These are phyloP conservation scores for Asbolus verrucosus DNA, from an alignment of 1,140 invertebrate species.

Conservation along the genomic window DNA sequence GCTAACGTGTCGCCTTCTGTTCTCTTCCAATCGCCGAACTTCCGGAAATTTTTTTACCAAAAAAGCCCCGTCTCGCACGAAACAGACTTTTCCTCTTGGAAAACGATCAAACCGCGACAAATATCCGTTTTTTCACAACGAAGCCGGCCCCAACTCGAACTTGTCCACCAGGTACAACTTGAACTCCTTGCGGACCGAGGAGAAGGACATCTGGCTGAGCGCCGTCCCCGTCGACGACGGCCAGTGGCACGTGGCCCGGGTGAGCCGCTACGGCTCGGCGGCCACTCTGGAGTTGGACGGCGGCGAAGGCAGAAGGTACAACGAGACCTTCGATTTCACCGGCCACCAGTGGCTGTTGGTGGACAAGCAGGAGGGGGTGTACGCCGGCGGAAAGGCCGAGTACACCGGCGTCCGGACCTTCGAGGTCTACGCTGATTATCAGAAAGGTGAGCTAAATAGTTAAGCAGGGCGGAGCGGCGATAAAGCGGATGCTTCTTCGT, in stretches of 20 bases:
- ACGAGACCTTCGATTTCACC: constrained; percentile 91
- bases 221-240: constrained; percentile 94
- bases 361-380: constrained; percentile 94
- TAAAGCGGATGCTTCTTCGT: no score
- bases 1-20: no score
- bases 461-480: no score
- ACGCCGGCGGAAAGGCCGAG: constrained; percentile 94
- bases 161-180: constrained; percentile 80
- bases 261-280: constrained; percentile 90
- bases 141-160: no score
- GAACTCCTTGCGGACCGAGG: constrained; percentile 89
- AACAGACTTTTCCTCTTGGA: no score
- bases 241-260: constrained; percentile 95
- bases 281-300: constrained; percentile 95
- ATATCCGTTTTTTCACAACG: no score
- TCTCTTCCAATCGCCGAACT: no score
- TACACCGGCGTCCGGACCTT: constrained; percentile 93
- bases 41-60: no score
- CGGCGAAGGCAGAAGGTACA: constrained; percentile 94
- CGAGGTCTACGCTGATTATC: constrained; percentile 95
- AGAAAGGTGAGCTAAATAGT: constrained; percentile 87
- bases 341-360: constrained; percentile 93
- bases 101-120: no score
- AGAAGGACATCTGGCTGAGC: constrained; percentile 90
- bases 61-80: no score